Conservation (phyloP, 2,888 invertebrate genomes). For the Agonopterix subpropinquella region DNA sequence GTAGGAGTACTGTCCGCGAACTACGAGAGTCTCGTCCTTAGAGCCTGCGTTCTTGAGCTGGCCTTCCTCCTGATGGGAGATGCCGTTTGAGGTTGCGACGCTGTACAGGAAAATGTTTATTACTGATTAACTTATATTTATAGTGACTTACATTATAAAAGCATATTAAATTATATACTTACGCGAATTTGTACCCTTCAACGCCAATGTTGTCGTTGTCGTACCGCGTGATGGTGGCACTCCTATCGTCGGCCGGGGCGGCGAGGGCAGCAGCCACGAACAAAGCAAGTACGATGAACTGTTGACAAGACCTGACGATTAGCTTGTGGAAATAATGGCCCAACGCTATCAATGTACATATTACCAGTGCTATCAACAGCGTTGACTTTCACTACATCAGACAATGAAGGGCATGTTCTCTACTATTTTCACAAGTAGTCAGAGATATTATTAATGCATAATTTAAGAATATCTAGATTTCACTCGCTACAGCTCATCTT, state of each 20-base stretch:
- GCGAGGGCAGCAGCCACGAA: slow-evolving; percentile 43
- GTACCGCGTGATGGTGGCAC: slow-evolving; percentile 27
- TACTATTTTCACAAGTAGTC: too few relatives aligned
- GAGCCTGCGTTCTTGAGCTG: slow-evolving; percentile 55
- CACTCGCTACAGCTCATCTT: too few relatives aligned
- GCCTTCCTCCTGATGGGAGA: slow-evolving; percentile 34
- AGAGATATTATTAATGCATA: too few relatives aligned
- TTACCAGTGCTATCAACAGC: too few relatives aligned
- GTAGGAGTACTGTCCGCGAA: slow-evolving; percentile 68
- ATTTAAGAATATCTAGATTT: too few relatives aligned
- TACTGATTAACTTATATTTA: too few relatives aligned
- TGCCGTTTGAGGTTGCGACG: slow-evolving; percentile 56
- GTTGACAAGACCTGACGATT: slow-evolving; percentile 9
- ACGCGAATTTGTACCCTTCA: slow-evolving; percentile 42
- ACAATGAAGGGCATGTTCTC: too few relatives aligned
- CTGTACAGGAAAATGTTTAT: slow-evolving; percentile 3
- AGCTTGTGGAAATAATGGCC: too few relatives aligned
- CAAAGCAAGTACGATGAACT: slow-evolving; percentile 60
- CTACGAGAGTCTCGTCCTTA: slow-evolving; percentile 56
- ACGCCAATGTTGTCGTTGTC: slow-evolving; percentile 44
- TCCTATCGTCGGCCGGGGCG: slow-evolving; percentile 37
- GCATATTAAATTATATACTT: slow-evolving; percentile 18
- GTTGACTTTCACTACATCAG: too few relatives aligned
- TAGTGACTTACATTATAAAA: too few relatives aligned
- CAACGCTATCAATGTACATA: too few relatives aligned